Evolutionary conservation across 2,113 vertebrate genomes (phyloP).

Genomic region (Pterocles gutturalis): DNA sequence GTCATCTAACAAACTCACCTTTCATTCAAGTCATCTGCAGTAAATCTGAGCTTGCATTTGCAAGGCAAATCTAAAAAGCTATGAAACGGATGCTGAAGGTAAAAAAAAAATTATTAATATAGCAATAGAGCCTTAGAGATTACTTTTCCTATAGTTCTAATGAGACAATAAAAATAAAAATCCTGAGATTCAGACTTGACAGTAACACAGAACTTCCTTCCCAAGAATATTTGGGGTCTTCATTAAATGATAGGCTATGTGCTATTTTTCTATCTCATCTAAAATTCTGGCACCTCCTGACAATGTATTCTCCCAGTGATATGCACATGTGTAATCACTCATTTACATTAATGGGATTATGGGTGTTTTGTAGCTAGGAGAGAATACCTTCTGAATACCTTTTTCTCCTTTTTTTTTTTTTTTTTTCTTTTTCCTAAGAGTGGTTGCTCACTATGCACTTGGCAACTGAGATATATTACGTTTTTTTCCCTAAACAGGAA

Average conservation of each 20-base stretch:
- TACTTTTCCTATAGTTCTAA: constrained; percentile 30
- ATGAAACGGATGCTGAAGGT: background rate
- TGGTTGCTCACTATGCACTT: background rate
- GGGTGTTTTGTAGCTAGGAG: constrained; percentile 43
- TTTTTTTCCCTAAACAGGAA: constrained; percentile 46
- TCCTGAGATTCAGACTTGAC: background rate
- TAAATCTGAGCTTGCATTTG: constrained; percentile 50
- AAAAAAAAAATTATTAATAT: constrained; percentile 10
- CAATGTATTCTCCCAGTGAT: constrained; percentile 20
- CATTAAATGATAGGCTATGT: background rate
- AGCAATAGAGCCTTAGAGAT: constrained; percentile 14
- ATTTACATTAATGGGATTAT: constrained; percentile 65
- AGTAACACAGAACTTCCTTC: constrained; percentile 7
- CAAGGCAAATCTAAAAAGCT: constrained; percentile 56
- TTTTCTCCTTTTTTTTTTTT: background rate
- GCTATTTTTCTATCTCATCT: constrained; percentile 49
- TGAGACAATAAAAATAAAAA: constrained; percentile 57
- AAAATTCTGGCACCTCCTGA: constrained; percentile 54
- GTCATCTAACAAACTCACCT: constrained; percentile 49
- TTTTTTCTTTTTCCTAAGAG: background rate
- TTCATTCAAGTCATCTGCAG: constrained; percentile 51
- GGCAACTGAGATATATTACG: constrained; percentile 20
- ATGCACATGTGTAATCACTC: constrained; percentile 39
- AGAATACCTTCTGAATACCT: background rate
- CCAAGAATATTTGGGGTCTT: constrained; percentile 20